phyloP scores from a whole-genome alignment of 2,113 vertebrate genomes.

The Peromyscus polionotus region DNA sequence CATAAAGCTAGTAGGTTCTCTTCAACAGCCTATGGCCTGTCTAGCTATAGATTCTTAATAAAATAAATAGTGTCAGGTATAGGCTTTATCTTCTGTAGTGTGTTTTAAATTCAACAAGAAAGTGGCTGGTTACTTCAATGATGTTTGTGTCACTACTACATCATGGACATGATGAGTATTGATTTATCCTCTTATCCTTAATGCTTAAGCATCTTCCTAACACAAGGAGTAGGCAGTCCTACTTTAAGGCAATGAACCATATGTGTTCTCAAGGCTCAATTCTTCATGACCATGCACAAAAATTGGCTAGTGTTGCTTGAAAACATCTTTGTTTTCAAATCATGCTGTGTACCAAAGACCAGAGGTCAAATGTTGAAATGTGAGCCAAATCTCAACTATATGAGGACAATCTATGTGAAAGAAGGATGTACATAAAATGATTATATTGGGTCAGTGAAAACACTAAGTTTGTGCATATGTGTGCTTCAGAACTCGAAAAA shows the following conservation, averaged over 20 bases:
- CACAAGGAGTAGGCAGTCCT: not conserved
- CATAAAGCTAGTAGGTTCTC: not conserved
- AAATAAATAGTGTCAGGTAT: no score
- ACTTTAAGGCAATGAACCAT: not conserved
- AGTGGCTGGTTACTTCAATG: no score
- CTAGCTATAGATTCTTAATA: not conserved
- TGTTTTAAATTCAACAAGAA: not conserved
- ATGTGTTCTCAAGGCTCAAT: not conserved
- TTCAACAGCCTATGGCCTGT: not conserved
- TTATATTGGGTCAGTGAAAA: not conserved
- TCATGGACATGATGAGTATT: not conserved
- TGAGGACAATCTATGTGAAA: not conserved
- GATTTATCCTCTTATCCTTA: not conserved
- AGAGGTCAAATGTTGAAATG: not conserved
- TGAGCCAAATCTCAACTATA: not conserved
- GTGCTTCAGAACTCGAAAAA: not conserved
- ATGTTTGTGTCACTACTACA: no score
- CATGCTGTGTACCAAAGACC: not conserved
- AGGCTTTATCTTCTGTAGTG: not conserved
- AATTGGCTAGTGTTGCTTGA: not conserved
- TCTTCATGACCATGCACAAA: not conserved
- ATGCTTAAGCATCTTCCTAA: not conserved
- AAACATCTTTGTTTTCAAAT: not conserved
- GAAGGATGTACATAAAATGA: not conserved
- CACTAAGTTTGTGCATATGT: rapidly evolving